phyloP scores from a whole-genome alignment of 2,797 vertebrate genomes.

The Buceros bicornis region DNA sequence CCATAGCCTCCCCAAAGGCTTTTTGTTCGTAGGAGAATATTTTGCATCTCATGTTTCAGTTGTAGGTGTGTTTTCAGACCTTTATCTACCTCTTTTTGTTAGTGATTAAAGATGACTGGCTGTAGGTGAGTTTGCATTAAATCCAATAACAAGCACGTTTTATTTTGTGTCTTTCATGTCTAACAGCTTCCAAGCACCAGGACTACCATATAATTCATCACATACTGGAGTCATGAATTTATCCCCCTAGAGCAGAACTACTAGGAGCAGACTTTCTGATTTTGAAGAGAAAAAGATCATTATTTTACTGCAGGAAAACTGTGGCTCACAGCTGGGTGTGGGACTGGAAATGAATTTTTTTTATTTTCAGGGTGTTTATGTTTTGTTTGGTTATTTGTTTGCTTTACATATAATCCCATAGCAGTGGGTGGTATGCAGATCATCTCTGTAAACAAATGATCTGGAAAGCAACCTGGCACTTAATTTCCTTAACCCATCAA shows the following conservation, averaged over 20 bases:
- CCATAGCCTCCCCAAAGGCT: neutral
- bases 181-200: neutral
- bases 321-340: neutral
- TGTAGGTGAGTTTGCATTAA: neutral
- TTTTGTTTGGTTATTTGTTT: conserved; percentile 38
- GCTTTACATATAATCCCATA: conserved; percentile 32
- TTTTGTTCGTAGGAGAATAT: neutral
- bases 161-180: neutral
- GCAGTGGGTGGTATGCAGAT: conserved; percentile 12
- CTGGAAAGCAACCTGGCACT: conserved; percentile 42
- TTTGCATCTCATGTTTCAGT: neutral
- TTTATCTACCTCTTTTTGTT: neutral
- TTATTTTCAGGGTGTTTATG: neutral
- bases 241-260: conserved; percentile 1
- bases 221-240: neutral
- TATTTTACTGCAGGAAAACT: neutral
- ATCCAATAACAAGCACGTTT: neutral
- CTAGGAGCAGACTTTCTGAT: neutral
- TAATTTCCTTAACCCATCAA: conserved; percentile 35
- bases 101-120: neutral
- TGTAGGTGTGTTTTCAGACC: neutral
- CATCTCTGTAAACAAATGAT: conserved; percentile 57
- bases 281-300: neutral
- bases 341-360: neutral
- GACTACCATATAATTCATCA: neutral